Percentiles rank a stretch among this genome's conserved stretches.
Evolutionary conservation across 2,797 vertebrate species (phyloP).

Genomic region (Malurus leucopterus): DNA sequence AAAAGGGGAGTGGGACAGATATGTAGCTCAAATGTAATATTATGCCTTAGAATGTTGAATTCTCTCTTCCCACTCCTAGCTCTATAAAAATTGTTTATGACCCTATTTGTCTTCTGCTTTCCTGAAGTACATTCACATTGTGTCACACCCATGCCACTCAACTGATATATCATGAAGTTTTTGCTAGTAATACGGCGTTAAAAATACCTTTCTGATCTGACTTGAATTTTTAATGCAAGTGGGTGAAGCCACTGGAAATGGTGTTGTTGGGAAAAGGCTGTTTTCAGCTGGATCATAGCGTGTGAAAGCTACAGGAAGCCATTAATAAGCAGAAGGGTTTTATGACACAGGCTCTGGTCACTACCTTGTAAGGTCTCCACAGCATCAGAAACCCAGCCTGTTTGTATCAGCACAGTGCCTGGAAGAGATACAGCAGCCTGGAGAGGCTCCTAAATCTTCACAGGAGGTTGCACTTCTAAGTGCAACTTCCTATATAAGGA

Average conservation of each 20-base stretch:
- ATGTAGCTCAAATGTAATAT: accelerated
- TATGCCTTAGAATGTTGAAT: background rate
- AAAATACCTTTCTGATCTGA: background rate
- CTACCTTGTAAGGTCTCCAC: slow-evolving; percentile 24
- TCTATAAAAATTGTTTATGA: background rate
- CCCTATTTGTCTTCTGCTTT: background rate
- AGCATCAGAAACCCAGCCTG: slow-evolving; percentile 13
- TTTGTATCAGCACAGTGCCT: slow-evolving; percentile 8
- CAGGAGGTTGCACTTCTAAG: background rate
- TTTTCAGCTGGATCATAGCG: background rate
- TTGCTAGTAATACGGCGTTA: background rate
- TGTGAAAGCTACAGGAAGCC: slow-evolving; percentile 16
- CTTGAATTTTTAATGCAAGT: background rate
- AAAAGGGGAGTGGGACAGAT: background rate
- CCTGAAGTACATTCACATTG: background rate
- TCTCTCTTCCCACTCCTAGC: background rate
- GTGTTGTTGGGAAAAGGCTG: background rate
- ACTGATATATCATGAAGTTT: background rate
- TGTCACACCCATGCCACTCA: background rate
- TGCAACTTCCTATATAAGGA: slow-evolving; percentile 27
- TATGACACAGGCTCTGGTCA: background rate
- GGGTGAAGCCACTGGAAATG: background rate
- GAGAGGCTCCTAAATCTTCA: slow-evolving; percentile 16
- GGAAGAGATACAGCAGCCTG: background rate
- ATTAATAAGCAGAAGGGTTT: slow-evolving; percentile 35